phyloP scores from a whole-genome alignment of 2,888 invertebrate genomes.

The Corythucha ciliata region DNA sequence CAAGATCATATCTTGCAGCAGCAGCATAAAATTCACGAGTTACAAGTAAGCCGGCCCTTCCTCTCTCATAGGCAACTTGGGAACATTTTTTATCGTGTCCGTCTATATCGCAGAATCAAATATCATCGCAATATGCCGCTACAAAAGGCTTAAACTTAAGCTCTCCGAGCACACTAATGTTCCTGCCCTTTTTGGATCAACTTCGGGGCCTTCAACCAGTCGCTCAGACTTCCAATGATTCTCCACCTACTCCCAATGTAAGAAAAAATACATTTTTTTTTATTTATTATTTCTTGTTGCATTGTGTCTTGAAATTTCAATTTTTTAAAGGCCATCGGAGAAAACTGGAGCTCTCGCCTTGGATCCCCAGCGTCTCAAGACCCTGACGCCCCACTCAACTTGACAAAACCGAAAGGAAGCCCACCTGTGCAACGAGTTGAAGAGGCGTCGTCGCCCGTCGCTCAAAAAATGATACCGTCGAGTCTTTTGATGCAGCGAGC shows the following conservation, averaged over 20 bases:
- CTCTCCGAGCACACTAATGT: slow-evolving; percentile 54
- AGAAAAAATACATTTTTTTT: slow-evolving; percentile 6
- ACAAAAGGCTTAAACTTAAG: slow-evolving; percentile 47
- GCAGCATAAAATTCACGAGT: slow-evolving; percentile 51
- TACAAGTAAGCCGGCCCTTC: no score
- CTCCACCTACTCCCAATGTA: slow-evolving; percentile 33
- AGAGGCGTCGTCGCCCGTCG: slow-evolving; percentile 43
- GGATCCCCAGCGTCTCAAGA: slow-evolving; percentile 21
- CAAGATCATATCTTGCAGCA: slow-evolving; percentile 51
- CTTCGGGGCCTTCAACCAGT: slow-evolving; percentile 40
- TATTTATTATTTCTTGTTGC: neutral
- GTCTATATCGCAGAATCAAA: slow-evolving; percentile 47
- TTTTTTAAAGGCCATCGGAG: slow-evolving; percentile 19
- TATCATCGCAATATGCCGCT: slow-evolving; percentile 47
- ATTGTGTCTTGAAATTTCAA: slow-evolving; percentile 1
- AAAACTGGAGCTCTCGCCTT: slow-evolving; percentile 16
- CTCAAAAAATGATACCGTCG: slow-evolving; percentile 50
- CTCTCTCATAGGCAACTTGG: no score
- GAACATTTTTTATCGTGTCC: neutral
- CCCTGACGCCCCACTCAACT: slow-evolving; percentile 71
- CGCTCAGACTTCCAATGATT: slow-evolving; percentile 38
- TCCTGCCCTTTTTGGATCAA: slow-evolving; percentile 62
- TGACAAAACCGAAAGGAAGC: slow-evolving; percentile 67
- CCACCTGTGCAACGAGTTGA: slow-evolving; percentile 35
- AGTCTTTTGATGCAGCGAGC: slow-evolving; percentile 52